Conservation (phyloP, 2,797 vertebrate genomes). For the Graptemys geographica region DNA sequence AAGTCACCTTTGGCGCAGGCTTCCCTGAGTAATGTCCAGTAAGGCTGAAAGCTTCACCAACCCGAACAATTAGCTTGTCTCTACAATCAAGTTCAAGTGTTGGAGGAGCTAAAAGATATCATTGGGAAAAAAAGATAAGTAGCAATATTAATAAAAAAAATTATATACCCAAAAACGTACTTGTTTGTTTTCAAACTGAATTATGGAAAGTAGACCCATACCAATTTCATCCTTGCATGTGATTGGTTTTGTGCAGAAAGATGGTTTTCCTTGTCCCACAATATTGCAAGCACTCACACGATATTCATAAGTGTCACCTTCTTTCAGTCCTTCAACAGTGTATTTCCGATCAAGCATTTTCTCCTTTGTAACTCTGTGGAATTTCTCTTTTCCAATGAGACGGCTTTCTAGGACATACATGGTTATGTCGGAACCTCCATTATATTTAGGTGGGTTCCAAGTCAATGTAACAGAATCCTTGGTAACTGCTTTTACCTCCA, state of each 20-base stretch:
- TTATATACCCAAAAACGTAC: background rate
- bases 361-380: constrained; percentile 91
- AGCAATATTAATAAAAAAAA: constrained; percentile 1
- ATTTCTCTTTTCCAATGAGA: constrained; percentile 97
- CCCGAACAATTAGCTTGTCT: constrained; percentile 92
- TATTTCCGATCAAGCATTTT: constrained; percentile 92
- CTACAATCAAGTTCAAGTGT: constrained; percentile 97
- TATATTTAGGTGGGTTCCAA: constrained; percentile 95
- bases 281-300: constrained; percentile 96
- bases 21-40: constrained; percentile 95
- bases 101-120: constrained; percentile 89
- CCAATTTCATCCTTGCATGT: constrained; percentile 96
- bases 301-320: constrained; percentile 95
- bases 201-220: constrained; percentile 75
- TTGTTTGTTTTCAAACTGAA: constrained; percentile 18
- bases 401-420: constrained; percentile 95
- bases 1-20: constrained; percentile 91
- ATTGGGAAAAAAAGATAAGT: constrained; percentile 49
- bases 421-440: constrained; percentile 95
- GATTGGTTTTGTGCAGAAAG: constrained; percentile 95
- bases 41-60: constrained; percentile 94
- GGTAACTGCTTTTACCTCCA: constrained; percentile 92
- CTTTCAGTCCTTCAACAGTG: constrained; percentile 90
- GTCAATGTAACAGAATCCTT: constrained; percentile 90
- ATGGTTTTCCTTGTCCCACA: constrained; percentile 95